Base-by-base conservation (phyloP, 2,888 invertebrate species). In the Zygogramma bicolorata region DNA sequence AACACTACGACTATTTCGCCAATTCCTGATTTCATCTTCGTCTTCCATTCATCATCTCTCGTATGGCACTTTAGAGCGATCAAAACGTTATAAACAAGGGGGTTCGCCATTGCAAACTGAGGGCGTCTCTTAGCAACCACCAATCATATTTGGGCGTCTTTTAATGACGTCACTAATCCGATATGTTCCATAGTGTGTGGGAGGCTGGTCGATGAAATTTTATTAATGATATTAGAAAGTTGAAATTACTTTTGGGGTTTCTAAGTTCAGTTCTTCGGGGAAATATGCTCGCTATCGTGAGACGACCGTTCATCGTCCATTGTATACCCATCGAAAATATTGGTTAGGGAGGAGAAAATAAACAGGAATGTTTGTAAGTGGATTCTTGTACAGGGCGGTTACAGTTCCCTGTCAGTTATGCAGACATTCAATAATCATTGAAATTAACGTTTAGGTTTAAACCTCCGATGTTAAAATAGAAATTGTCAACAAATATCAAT, bases 61-160 rank as follows among this genome's bases (percentile, higher is more conserved):
- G 42, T 59, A 25, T 61, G 22, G 57, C 63, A 61, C 71, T 75
- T 75, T 72, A 75, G 67, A 70, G 66, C 58, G 49, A 65, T 71
- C 65, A 66, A 71, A 68, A 74, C 69, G 65, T 65, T 53, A 53
- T 73, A 71, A 70, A 75, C 63, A 40, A 68, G 65, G 75, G 82
- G 81, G 81, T 82, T 80, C 84, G 86, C 85, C 85, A 86, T 85
- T 85, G 82, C 81, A 81, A 83, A 83, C 80, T 81, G 71, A 83
- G 85, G 86, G 86, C 85, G 86, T 86, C 84, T 85, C 86, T 85
- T 85, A 82, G 85, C 85, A 85, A 85, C 86, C 81, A 81, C 86
- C 86, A 86, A 86, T 86, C 85, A 85, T 85, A 84, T 82, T 82
- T 67, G 77, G 80, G 82, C 85, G 85, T 83, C 85, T 82, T 81